Evolutionary conservation across 2,888 invertebrate genomes (phyloP).

Genomic region (Apamea sordens): DNA sequence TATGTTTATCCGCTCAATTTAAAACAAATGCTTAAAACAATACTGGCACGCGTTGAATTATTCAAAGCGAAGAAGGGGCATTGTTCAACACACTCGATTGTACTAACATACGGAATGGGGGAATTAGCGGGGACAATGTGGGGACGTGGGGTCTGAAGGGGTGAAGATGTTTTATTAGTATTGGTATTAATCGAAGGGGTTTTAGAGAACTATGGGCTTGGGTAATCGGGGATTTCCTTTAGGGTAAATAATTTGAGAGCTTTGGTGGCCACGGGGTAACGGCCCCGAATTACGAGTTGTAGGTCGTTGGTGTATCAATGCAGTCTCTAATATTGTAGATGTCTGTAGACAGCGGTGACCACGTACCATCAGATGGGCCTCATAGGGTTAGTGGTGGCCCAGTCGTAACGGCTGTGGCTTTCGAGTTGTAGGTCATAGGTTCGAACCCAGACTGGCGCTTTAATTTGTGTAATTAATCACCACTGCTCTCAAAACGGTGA

Average conservation of each 20-base stretch:
- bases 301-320: too few species aligned
- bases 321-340: too few species aligned
- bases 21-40: constrained; percentile 48
- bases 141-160: constrained; percentile 12
- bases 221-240: constrained; percentile 23
- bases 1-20: constrained; percentile 27
- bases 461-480: too few species aligned
- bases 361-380: too few species aligned
- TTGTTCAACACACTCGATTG: constrained; percentile 31
- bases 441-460: too few species aligned
- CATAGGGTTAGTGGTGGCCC: too few species aligned
- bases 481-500: too few species aligned
- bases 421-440: too few species aligned
- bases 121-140: constrained; percentile 26
- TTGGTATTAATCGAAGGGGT: constrained; percentile 41
- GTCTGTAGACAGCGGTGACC: too few species aligned
- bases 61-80: neutral
- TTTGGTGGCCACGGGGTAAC: too few species aligned
- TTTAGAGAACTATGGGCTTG: neutral
- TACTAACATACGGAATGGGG: constrained; percentile 29
- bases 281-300: too few species aligned
- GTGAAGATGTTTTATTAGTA: constrained; percentile 32
- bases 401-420: too few species aligned
- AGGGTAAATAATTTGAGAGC: neutral
- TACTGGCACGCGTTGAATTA: constrained; percentile 38